Base-by-base conservation (phyloP, 2,113 vertebrate genomes). In the Apodemus sylvaticus region DNA sequence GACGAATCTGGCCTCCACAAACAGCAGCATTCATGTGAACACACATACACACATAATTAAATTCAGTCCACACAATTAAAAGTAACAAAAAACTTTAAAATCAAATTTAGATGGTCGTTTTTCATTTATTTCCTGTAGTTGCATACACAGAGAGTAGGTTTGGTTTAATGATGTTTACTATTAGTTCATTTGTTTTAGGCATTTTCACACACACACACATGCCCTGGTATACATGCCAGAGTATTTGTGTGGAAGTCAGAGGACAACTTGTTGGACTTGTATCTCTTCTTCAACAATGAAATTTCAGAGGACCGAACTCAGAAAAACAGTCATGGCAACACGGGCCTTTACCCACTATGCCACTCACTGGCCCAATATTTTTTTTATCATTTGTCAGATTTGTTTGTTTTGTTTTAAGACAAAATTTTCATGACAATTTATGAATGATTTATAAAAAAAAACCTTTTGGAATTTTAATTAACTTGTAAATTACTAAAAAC, bases 341-440 rank as follows among this genome's bases (percentile, higher is more conserved):
- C n/a, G 16, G 17, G 2, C 9, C 51, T 81, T 81, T 22, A 11
- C 22, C 19, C 20, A 58, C 20, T 82, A 58, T n/a, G 36, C 19
- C 53, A 5, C 36, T 82, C 17, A 24, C 34, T 82, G 1, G 0
- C 9, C 36, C 11, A 60, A 14, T 24, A 39, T n/a, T n/a, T 24
- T 31, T 31, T 19, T 78, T 39, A 73, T 42, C 34, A 53, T 4
- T 79, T 53, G 16, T 16, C 53, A 78, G 45, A n/a, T n/a, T 55
- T 39, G 20, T 78, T 76, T 45, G 42, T 29, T 92, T 91, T 94
- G 9, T 92, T 94, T 83, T 95, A 73, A 94, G 55, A 71, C 77
- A n/a, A 82, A 86, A 86, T 78, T 89, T 87, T 48, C 1, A 53
- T 94, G 39, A 39, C 9, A 62, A 68, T 51, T 48, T 78, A 19